Conservation (phyloP, 2,113 vertebrate genomes). For the Phoenicopterus ruber region DNA sequence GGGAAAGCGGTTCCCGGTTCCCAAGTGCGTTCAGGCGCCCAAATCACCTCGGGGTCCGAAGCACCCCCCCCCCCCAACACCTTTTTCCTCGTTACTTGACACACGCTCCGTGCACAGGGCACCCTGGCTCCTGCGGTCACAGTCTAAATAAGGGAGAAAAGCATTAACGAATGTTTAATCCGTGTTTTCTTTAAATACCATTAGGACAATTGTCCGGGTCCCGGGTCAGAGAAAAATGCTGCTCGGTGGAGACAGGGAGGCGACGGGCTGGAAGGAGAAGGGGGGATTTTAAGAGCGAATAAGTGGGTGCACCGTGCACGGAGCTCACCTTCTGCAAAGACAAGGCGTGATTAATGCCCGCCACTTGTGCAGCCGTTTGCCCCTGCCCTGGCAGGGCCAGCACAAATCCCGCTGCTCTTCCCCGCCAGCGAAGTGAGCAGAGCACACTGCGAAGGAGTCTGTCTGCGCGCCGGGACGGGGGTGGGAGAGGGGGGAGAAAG, state of each 20-base stretch:
- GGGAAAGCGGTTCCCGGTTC: background rate
- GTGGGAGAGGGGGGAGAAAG: background rate
- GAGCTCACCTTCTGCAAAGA: constrained; percentile 40
- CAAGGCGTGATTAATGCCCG: constrained; percentile 33
- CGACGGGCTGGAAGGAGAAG: constrained; percentile 11
- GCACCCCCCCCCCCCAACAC: background rate
- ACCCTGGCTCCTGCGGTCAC: background rate
- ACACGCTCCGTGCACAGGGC: background rate
- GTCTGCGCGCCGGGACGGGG: background rate
- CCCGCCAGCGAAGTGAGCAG: background rate
- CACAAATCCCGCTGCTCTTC: background rate
- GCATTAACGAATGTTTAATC: constrained; percentile 36
- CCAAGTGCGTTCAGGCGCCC: background rate
- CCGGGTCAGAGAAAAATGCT: constrained; percentile 11
- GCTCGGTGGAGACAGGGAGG: constrained; percentile 36
- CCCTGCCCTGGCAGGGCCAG: background rate
- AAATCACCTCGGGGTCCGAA: background rate
- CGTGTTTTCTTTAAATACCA: constrained; percentile 57
- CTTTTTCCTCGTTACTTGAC: background rate
- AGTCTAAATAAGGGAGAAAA: background rate
- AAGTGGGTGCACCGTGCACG: constrained; percentile 9
- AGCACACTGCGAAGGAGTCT: background rate
- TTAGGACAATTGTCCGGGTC: constrained; percentile 34
- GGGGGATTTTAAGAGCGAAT: background rate
- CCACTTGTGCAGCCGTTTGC: background rate